phyloP scores from a whole-genome alignment of 2,797 vertebrate species.

The Sebastes hubbsi region DNA sequence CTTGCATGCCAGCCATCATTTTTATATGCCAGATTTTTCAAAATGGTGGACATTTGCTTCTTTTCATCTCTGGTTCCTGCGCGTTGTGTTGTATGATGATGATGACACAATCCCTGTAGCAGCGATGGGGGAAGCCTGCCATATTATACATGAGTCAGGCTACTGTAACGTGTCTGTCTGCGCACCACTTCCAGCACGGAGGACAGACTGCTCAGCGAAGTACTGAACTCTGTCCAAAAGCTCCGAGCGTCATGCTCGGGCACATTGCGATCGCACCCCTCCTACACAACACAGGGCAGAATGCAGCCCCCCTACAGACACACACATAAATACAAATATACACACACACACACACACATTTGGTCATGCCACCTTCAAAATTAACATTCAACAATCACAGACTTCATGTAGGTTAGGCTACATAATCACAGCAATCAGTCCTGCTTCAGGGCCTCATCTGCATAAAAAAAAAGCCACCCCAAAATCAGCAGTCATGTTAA shows the following conservation, averaged over 20 bases:
- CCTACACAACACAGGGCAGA: slow-evolving; percentile 72
- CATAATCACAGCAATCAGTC: slow-evolving; percentile 34
- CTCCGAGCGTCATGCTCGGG: slow-evolving; percentile 64
- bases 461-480: neutral
- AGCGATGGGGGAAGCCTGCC: slow-evolving; percentile 52
- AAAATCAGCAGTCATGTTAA: slow-evolving; percentile 37
- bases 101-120: slow-evolving; percentile 29
- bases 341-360: slow-evolving; percentile 27
- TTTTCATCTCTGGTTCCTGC: neutral
- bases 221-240: slow-evolving; percentile 65
- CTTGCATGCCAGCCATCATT: neutral
- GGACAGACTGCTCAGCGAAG: slow-evolving; percentile 57
- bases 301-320: slow-evolving; percentile 33
- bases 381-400: slow-evolving; percentile 42
- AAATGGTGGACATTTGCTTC: slow-evolving; percentile 12
- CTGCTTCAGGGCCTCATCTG: slow-evolving; percentile 5
- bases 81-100: neutral
- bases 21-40: slow-evolving; percentile 1
- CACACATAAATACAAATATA: slow-evolving; percentile 19
- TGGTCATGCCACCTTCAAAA: slow-evolving; percentile 43
- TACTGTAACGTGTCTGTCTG: slow-evolving; percentile 57
- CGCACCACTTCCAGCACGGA: slow-evolving; percentile 34
- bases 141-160: slow-evolving; percentile 60
- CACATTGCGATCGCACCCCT: slow-evolving; percentile 69
- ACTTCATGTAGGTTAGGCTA: slow-evolving; percentile 41